Base-by-base conservation (phyloP, 2,888 invertebrate species). In the Yponomeuta plumbellus region DNA sequence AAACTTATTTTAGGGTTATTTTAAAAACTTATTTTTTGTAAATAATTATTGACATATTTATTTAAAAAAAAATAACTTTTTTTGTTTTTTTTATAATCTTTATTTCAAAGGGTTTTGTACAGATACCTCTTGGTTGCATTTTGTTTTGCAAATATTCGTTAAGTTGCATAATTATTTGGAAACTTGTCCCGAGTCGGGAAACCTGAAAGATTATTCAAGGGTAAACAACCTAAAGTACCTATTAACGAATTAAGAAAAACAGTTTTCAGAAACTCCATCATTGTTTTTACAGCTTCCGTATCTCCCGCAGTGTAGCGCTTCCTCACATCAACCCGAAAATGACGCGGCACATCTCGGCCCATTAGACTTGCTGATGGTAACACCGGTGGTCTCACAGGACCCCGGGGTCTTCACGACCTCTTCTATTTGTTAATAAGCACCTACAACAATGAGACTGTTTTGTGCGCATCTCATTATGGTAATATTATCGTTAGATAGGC, bases 351-450 rank as follows among this genome's bases (percentile, higher is more conserved):
- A 74, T 80, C 80, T 80, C 72, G 69, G 66, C 69, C 69, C 70
- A 85, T 85, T 87, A 78, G 83, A 85, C 84, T 86, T 86, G 84
- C 79, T 85, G 84, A 88, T 85, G 80, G 70, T 79, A 80, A 80
- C 80, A 85, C 83, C 80, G 85, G 87, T 85, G 87, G 86, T 85
- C 85, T 77, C 77, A 58, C 69, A 71, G 75, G 52, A 61, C 20
- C 71, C 73, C 68, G 70, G 69, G 70, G 70, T 75, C 75, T 72
- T 69, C 69, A 22, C 71, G 75, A 77, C 77, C 80, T 80, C 76
- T 79, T 83, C 80, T 85, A 80, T 83, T 86, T 86, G 85, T 82
- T 80, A 81, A 83, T 81, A 82, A 76, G 78, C 77, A 77, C 76
- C 78, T 75, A 80, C 76, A 71, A 73, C 71, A 75, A 66, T 66